Evolutionary conservation across 2,113 vertebrate genomes (phyloP).

Genomic region (Phodopus roborovskii): DNA sequence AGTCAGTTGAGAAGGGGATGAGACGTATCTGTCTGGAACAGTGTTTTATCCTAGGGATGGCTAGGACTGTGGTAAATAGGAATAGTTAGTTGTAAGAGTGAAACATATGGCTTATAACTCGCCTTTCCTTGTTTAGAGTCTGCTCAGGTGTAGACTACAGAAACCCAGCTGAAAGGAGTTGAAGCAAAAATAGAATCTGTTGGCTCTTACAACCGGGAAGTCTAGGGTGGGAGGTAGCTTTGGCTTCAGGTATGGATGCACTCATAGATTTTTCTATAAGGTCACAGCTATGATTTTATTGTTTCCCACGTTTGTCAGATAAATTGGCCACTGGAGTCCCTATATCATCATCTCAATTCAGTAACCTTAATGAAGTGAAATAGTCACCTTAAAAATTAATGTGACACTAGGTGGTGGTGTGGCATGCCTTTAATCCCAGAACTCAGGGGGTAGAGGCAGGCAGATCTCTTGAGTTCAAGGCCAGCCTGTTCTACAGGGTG

Average conservation of each 20-base stretch:
- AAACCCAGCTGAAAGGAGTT: not conserved
- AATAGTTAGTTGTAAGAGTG: not conserved
- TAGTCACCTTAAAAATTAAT: not conserved
- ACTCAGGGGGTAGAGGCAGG: not conserved
- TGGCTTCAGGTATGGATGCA: not conserved
- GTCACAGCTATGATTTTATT: not conserved
- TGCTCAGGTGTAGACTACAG: conserved; percentile 23
- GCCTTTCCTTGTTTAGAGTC: not conserved
- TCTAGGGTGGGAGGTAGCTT: not conserved
- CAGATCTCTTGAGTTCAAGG: not conserved
- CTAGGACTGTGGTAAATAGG: conserved; percentile 4
- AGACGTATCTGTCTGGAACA: not conserved
- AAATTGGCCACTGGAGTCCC: not conserved
- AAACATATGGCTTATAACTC: not conserved
- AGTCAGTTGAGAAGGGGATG: not conserved
- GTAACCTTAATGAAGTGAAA: not conserved
- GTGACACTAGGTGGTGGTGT: not conserved
- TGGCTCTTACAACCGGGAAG: conserved; percentile 11
- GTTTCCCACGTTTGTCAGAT: not conserved
- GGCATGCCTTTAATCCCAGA: too few relatives aligned
- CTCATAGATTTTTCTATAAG: not conserved
- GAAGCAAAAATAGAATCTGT: not conserved
- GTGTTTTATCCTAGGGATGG: not conserved
- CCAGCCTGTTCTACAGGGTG: not conserved
- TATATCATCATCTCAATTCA: not conserved